Conservation (phyloP, 2,888 invertebrate genomes). For the Linhomoeus sp. region DNA sequence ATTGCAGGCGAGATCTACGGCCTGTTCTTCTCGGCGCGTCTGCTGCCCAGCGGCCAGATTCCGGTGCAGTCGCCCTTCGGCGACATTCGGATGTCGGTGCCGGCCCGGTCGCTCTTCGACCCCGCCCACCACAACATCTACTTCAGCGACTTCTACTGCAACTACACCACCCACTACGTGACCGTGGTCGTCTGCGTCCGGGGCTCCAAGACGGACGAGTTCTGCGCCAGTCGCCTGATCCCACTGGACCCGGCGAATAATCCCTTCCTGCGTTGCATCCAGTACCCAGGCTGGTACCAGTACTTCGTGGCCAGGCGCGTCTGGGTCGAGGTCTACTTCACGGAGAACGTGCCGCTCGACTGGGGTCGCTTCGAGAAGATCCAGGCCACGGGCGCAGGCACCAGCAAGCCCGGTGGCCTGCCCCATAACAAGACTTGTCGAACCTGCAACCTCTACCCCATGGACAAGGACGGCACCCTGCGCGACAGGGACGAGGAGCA, state of each 20-base stretch:
- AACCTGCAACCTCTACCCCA: constrained; percentile 21
- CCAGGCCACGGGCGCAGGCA: constrained; percentile 13
- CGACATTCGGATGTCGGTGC: constrained; percentile 14
- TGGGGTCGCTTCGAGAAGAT: constrained; percentile 13
- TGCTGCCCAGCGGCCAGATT: constrained; percentile 11
- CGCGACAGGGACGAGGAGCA: too few relatives aligned
- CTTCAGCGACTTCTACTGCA: constrained; percentile 27
- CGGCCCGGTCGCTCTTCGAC: constrained; percentile 9
- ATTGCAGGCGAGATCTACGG: constrained; percentile 11
- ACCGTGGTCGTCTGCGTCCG: constrained; percentile 20
- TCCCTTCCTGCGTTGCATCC: constrained; percentile 12
- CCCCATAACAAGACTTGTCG: constrained; percentile 22
- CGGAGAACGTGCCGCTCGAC: constrained; percentile 16
- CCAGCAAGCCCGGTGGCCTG: constrained; percentile 15
- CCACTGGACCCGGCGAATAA: constrained; percentile 13
- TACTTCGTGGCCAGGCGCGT: constrained; percentile 14
- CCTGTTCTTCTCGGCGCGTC: constrained; percentile 25
- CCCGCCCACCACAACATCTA: constrained; percentile 1
- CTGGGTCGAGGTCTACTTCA: constrained; percentile 23
- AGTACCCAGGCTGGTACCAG: neutral
- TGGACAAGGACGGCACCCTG: neutral
- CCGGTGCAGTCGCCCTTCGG: constrained; percentile 22
- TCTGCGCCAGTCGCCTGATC: constrained; percentile 11
- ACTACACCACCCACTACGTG: constrained; percentile 22
- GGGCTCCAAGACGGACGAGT: constrained; percentile 15